These are phyloP conservation scores for Stomatorhinus ivindoensis DNA, from an alignment of 2,113 vertebrate species.

Conservation along the genomic window DNA sequence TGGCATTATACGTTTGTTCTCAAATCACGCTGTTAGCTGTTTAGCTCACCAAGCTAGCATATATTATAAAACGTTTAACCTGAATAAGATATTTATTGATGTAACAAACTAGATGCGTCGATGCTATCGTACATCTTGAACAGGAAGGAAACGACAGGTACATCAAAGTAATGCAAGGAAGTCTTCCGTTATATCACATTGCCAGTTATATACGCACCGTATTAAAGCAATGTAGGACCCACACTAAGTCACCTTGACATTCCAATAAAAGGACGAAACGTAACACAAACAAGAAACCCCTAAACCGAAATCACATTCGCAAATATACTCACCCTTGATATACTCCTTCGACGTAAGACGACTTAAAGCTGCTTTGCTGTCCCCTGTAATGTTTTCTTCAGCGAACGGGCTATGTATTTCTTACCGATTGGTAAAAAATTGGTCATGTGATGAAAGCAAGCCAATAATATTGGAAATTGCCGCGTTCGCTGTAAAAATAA, in stretches of 20 bases:
- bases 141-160: not conserved
- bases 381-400: not conserved
- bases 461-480: slow-evolving; percentile 1
- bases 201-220: not conserved
- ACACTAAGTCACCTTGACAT: not conserved
- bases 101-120: not conserved
- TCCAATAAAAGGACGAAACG: not conserved
- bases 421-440: not conserved
- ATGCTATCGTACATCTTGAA: not conserved
- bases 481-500: not conserved
- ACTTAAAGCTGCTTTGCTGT: not conserved
- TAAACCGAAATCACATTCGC: not conserved
- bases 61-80: not conserved
- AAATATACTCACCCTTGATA: not conserved
- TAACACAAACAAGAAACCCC: not conserved
- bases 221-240: not conserved
- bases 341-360: not conserved
- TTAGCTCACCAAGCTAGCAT: not conserved
- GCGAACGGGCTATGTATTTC: slow-evolving; percentile 10
- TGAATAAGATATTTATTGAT: not conserved
- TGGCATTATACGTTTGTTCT: not conserved
- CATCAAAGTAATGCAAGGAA: not conserved
- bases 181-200: not conserved
- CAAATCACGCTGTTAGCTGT: not conserved
- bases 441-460: not conserved